Evolutionary conservation across 1,140 invertebrate species (phyloP), one percentile per base, ranked within the genome.

Genomic region (Triops cancriformis): DNA sequence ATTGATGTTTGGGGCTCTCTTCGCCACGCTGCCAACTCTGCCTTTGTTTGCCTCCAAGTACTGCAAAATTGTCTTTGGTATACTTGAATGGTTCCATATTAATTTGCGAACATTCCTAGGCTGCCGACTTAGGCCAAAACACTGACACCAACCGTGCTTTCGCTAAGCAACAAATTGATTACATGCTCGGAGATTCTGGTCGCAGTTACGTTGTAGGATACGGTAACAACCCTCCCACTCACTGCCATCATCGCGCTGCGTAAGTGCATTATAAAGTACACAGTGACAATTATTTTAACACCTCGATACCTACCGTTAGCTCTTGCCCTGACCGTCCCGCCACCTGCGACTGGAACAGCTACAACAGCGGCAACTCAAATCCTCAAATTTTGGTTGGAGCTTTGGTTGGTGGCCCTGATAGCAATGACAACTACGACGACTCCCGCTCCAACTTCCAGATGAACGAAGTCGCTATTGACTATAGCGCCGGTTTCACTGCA

Each of bases 121-220:
- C 86, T 0, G 86, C 87, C 0, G 83, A 87, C 80, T 78, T 79
- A 51, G 86, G 82, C 75, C 83, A 83, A 80, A 85, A 80, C 72
- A 76, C 83, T 0, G 78, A 83, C 42, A 82, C 83, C 77, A 72
- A 75, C 14, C 80, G 86, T 26, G 81, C 85, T 76, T 90, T 90
- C 82, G 90, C 89, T 10, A 85, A 86, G 80, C 81, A 86, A 79
- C 90, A 91, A 83, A 88, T 91, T 72, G 82, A 88, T 80, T 91
- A 90, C 82, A 88, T 89, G 78, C 83, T 91, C 0, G 90, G 90
- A 1, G 85, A 87, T 77, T 83, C 83, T 78, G 89, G 89, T 3
- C 84, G 87, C 73, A 91, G 89, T 81, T 91, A 85, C 81, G 88
- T 91, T 0, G 87, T 91, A 26, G 90, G 90, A 9, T 90, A 87